Evolutionary conservation across 2,888 invertebrate genomes (phyloP).

Genomic region (Chymomyza amoena): DNA sequence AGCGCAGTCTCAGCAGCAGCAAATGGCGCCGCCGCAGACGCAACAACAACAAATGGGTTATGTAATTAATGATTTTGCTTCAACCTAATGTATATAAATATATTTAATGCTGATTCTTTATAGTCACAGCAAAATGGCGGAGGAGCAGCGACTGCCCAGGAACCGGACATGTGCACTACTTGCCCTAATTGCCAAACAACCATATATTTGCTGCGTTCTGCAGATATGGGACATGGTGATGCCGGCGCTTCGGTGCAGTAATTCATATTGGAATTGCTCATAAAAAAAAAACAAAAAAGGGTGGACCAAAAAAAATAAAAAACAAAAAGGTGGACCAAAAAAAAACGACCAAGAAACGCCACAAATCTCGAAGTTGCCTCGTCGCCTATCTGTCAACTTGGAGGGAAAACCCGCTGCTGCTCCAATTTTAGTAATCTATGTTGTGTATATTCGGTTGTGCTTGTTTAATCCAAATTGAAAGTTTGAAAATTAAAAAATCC

Average conservation of each 20-base stretch:
- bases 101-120: background rate
- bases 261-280: background rate
- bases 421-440: too few relatives aligned
- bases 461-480: background rate
- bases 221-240: slow-evolving; percentile 59
- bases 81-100: too few relatives aligned
- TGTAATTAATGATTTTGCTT: slow-evolving; percentile 34
- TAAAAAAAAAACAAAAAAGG: slow-evolving; percentile 9
- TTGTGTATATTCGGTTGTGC: background rate
- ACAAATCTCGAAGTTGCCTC: background rate
- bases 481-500: background rate
- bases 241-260: slow-evolving; percentile 40
- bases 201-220: slow-evolving; percentile 72
- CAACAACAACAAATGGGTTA: slow-evolving; percentile 41
- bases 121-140: slow-evolving; percentile 24
- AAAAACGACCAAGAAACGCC: background rate
- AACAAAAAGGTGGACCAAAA: slow-evolving; percentile 5
- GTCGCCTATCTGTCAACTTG: background rate
- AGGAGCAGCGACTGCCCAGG: slow-evolving; percentile 36
- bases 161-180: slow-evolving; percentile 75
- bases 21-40: slow-evolving; percentile 15
- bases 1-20: slow-evolving; percentile 30
- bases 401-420: too few relatives aligned
- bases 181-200: slow-evolving; percentile 77
- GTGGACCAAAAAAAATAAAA: background rate